Evolutionary conservation across 2,888 invertebrate species (phyloP).

Genomic region (Antitype chi): DNA sequence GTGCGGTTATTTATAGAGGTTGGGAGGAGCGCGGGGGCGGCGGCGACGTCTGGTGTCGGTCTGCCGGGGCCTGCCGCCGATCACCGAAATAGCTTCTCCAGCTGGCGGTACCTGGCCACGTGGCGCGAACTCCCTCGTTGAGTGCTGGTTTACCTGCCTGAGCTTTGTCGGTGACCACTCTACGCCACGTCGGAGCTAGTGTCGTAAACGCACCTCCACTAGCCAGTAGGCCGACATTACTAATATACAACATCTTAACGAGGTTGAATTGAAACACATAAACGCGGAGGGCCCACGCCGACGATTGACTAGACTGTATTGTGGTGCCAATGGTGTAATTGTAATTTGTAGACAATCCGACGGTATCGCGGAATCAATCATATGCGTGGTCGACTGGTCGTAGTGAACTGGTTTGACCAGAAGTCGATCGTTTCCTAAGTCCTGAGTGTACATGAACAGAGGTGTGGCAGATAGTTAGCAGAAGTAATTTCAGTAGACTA

Average conservation of each 20-base stretch:
- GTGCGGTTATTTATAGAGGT: conserved; percentile 89
- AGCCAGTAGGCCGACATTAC: conserved; percentile 2
- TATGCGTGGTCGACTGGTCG: not conserved
- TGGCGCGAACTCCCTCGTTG: conserved; percentile 78
- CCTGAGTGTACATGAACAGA: not conserved
- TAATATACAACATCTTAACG: conserved; percentile 19
- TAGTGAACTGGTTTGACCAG: conserved; percentile 5
- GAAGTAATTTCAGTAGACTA: conserved; percentile 17
- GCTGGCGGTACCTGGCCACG: conserved; percentile 90
- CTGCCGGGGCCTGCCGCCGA: conserved; percentile 92
- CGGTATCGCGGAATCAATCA: conserved; percentile 25
- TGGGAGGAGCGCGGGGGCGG: conserved; percentile 90
- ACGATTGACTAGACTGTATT: conserved; percentile 23
- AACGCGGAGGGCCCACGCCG: conserved; percentile 27
- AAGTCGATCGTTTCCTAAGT: conserved; percentile 1
- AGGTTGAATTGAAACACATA: conserved; percentile 39
- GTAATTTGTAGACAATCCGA: conserved; percentile 27
- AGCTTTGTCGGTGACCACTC: conserved; percentile 51
- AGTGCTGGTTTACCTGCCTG: conserved; percentile 75
- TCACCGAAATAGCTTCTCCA: conserved; percentile 90
- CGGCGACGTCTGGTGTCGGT: conserved; percentile 90
- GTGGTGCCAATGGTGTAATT: conserved; percentile 38
- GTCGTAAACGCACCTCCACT: conserved; percentile 13
- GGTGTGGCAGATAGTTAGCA: conserved; percentile 2
- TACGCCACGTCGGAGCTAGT: conserved; percentile 8